phyloP scores from a whole-genome alignment of 2,113 vertebrate genomes.

The Rattus norvegicus region GRCr8 NC_086035.1:30052001-30052500 shows the following conservation, averaged over 20 bases:
- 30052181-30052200: not conserved
- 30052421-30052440: not conserved
- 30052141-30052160: not conserved
- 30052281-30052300: not conserved
- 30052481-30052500: not conserved
- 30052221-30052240: not conserved
- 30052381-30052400: not conserved
- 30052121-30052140: not conserved
- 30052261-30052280: not conserved
- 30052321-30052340: not conserved
- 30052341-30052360: not conserved
- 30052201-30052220: not conserved
- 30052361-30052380: not conserved
- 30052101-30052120: not conserved
- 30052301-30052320: not conserved
- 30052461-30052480: not conserved
- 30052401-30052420: not conserved
- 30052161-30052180: not conserved
- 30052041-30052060: not conserved
- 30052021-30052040: not conserved
- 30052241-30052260: not conserved
- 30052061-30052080: not conserved
- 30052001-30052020: not conserved
- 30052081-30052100: not conserved
- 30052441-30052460: not conserved